Evolutionary conservation across 2,113 vertebrate species (phyloP).

Genomic region (Carettochelys insculpta): DNA sequence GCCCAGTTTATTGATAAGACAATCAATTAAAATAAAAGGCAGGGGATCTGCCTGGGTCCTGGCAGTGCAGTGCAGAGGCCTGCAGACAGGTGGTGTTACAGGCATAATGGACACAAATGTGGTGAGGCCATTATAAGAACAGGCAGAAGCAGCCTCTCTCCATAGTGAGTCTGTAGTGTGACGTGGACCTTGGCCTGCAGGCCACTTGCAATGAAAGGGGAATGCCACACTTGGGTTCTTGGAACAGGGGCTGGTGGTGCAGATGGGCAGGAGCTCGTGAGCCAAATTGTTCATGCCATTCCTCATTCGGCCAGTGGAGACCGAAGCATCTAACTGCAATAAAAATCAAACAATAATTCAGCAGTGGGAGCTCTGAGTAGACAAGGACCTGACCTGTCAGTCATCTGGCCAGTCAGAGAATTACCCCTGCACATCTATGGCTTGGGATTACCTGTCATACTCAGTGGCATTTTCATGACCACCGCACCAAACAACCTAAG

Average conservation of each 20-base stretch:
- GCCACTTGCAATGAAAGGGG: background rate
- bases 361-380: background rate
- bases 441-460: background rate
- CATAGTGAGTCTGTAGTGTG: background rate
- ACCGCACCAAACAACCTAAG: fast-evolving
- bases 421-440: fast-evolving
- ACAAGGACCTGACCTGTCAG: background rate
- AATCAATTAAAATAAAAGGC: background rate
- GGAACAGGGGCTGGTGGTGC: fast-evolving
- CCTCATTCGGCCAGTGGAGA: background rate
- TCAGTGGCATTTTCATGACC: fast-evolving
- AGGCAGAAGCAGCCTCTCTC: background rate
- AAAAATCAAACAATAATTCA: background rate
- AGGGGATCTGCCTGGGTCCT: background rate
- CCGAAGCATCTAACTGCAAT: background rate
- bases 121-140: background rate
- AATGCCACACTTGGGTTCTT: fast-evolving
- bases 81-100: background rate
- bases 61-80: background rate
- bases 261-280: background rate
- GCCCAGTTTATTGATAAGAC: no score
- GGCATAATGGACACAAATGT: background rate
- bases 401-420: background rate
- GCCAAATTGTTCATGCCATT: background rate
- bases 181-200: background rate